Evolutionary conservation across 2,888 invertebrate genomes (phyloP), one percentile per base, ranked within the genome.

Genomic region (Eumerus sabulonum): DNA sequence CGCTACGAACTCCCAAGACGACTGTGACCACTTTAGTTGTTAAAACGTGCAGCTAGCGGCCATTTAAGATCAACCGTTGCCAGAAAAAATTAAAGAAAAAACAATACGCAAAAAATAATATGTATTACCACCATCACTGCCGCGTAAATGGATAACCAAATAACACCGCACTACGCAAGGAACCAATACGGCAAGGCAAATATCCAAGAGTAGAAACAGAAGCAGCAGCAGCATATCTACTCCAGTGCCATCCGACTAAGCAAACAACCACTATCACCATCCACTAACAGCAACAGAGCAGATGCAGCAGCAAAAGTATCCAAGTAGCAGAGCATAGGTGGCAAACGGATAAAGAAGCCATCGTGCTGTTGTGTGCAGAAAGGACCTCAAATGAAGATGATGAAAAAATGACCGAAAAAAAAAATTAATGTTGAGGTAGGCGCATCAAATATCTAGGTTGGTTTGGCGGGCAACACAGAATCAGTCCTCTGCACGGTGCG

Each of bases 161-260:
- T 74, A 79, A 64, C 79, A 79, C 79, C 74, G 74, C 79, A 79
- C 79, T 79, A 79, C 68, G 79, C 74, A 79, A 79, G 60, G 67
- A 74, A 79, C 62, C 27, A 27, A 27, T 2, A 27, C 2, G 27
- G 7, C 27, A 27, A 27, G 27, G 27, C 27, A 27, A 47, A 36
- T 45, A 62, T 72, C 51, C 51, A 45, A n/a, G 47, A 44, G 27
- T 53, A 73, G 56, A 13, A 5, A 42, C 18, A 38, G 47, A 40
- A 54, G 42, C 12, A 57, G 56, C 67, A 74, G 68, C 16, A 59
- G 50, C 50, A 59, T 51, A 51, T 51, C 53, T 45, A 63, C 47
- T 44, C 35, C 70, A 70, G 48, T 45, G 63, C 63, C 63, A 73
- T 67, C 68, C 67, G 54, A 13, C 64, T 36, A 47, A 19, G 44